A percentile compares a stretch with the other conserved stretches of the same genome.
phyloP scores from a whole-genome alignment of 2,888 invertebrate species.

The Amphipyra berbera region DNA sequence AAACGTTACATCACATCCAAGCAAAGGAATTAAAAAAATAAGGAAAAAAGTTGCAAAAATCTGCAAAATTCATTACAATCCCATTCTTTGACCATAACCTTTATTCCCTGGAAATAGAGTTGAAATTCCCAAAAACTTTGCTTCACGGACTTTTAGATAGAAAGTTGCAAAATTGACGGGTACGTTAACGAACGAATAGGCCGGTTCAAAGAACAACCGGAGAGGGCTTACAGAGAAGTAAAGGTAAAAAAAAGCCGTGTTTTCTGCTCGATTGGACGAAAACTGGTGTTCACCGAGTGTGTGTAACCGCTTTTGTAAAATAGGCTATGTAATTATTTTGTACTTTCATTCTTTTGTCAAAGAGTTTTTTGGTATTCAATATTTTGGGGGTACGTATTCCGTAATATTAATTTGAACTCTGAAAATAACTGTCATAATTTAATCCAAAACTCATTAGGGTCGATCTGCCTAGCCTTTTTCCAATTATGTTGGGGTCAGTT shows the following conservation, averaged over 20 bases:
- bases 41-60: constrained; percentile 30
- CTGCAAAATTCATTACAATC: background rate
- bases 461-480: no score
- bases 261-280: constrained; percentile 76
- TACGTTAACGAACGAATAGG: constrained; percentile 75
- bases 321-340: constrained; percentile 50
- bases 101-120: constrained; percentile 30
- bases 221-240: constrained; percentile 66
- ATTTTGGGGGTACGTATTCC: background rate
- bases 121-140: constrained; percentile 12
- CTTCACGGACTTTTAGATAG: constrained; percentile 5
- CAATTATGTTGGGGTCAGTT: no score
- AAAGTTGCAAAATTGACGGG: constrained; percentile 57
- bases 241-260: constrained; percentile 71
- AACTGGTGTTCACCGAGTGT: constrained; percentile 67
- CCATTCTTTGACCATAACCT: background rate
- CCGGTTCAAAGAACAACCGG: constrained; percentile 76
- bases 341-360: constrained; percentile 28
- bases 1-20: constrained; percentile 14
- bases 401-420: no score
- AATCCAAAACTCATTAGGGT: no score
- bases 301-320: constrained; percentile 55
- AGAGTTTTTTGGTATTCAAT: constrained; percentile 24
- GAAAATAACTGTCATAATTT: no score
- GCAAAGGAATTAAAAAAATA: constrained; percentile 23